These are phyloP conservation scores for Leptinotarsa tumamoca DNA, from an alignment of 2,888 invertebrate genomes.

Conservation along the genomic window DNA sequence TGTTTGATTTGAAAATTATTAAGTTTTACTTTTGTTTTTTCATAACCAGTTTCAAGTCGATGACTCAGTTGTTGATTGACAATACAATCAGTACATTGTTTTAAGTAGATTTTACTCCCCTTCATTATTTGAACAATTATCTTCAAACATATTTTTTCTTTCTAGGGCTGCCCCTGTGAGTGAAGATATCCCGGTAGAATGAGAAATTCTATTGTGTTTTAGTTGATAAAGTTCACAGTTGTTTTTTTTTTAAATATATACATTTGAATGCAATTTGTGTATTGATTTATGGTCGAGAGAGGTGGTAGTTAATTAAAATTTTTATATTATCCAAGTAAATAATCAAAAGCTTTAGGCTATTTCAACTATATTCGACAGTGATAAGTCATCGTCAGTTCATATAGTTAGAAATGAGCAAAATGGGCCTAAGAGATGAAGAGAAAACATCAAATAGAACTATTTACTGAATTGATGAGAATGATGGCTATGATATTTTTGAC, in stretches of 20 bases:
- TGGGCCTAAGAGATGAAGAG: neutral
- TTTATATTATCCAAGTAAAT: no score
- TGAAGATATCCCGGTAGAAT: neutral
- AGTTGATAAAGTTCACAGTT: no score
- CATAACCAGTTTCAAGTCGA: neutral
- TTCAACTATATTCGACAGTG: neutral
- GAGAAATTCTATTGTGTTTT: neutral
- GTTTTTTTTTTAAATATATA: no score
- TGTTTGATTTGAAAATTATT: slow-evolving; percentile 4
- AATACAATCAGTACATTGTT: neutral
- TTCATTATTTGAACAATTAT: neutral
- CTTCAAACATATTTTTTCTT: slow-evolving; percentile 8
- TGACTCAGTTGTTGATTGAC: slow-evolving; percentile 8
- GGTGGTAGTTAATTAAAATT: no score
- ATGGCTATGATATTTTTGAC: neutral
- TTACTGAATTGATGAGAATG: slow-evolving; percentile 6
- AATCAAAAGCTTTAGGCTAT: no score
- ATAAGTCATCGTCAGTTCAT: neutral
- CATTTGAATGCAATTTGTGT: no score
- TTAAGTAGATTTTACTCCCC: neutral
- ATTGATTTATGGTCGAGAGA: no score
- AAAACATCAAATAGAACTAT: neutral
- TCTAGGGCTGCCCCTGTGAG: slow-evolving; percentile 8
- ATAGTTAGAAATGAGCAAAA: slow-evolving; percentile 6
- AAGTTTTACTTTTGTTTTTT: neutral